Conservation (phyloP, 2,888 invertebrate genomes). For the Tinea trinotella region DNA sequence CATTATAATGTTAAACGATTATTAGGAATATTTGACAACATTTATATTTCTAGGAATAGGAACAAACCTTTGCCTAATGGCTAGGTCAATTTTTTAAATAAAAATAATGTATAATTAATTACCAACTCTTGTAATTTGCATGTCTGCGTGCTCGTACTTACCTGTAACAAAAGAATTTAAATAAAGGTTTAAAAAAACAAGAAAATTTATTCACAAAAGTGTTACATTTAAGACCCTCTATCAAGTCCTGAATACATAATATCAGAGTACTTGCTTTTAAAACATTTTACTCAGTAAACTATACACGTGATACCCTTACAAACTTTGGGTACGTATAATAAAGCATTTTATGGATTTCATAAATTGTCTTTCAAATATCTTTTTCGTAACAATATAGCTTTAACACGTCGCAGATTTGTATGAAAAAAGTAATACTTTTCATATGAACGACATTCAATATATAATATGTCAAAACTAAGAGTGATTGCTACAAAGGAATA, state of each 20-base stretch:
- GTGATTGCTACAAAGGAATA: background rate
- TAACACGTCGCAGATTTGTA: background rate
- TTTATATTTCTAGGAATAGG: too few relatives aligned
- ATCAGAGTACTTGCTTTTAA: background rate
- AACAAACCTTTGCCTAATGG: too few relatives aligned
- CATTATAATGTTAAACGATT: too few relatives aligned
- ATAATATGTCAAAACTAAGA: background rate
- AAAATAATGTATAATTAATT: background rate
- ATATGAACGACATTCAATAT: background rate
- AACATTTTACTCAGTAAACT: background rate
- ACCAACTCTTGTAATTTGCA: background rate
- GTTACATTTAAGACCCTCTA: background rate
- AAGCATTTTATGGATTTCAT: too few relatives aligned
- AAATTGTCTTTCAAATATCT: too few relatives aligned
- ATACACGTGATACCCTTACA: too few relatives aligned
- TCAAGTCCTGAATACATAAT: background rate
- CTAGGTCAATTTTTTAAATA: too few relatives aligned
- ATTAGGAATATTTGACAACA: too few relatives aligned
- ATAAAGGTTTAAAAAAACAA: background rate
- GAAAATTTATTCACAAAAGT: background rate
- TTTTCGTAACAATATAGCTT: too few relatives aligned
- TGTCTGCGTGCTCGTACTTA: background rate
- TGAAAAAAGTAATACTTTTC: background rate
- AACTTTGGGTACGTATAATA: too few relatives aligned
- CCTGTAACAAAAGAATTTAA: slow-evolving; percentile 2